Base-by-base conservation (phyloP, 2,888 invertebrate species). In the Idaea straminata region DNA sequence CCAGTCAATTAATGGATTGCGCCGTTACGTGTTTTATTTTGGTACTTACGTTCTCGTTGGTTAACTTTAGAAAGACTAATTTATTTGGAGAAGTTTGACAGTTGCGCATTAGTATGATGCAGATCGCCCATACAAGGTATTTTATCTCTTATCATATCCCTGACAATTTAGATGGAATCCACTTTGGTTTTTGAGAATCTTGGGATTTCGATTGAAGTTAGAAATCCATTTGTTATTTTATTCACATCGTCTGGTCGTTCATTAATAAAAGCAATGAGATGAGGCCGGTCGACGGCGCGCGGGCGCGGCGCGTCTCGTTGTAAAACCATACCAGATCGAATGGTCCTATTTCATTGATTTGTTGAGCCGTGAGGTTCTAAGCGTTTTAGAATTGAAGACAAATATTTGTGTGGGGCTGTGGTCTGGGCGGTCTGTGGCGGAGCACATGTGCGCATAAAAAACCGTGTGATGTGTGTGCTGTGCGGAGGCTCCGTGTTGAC, bases 1-100 rank as follows among this genome's bases (percentile, higher is more conserved):
- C 90, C 91, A 80, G 87, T 90, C 91, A 89, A 91, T 92, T 91
- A 92, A 91, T 92, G 91, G 90, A 86, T 89, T 88, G 84, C 87
- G 88, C 90, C 87, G 89, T 92, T 92, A 91, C 82, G 81, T 89
- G 83, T 85, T 89, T 92, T 90, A 88, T 89, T 91, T 90, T 86
- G 80, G 79, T 85, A 83, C 81, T 79, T 79, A 79, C 74, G 76
- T 47, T 47, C 47, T 47, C 47, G 47, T 85, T 87, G 85, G 84
- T 88, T 87, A 87, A 84, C 83, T 85, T 90, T 87, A 85, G 82
- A 79, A 80, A 78, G 65, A 84, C 86, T 87, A 88, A 88, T 89
- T 88, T 89, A 90, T 91, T 85, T 86, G 77, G 79, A 87, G 86
- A 83, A 83, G 82, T 86, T 88, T 87, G 90, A 91, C 90, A 86